Percentiles rank a stretch among this genome's conserved stretches.
phyloP scores from a whole-genome alignment of 2,888 invertebrate species.

The Selenia dentaria region DNA sequence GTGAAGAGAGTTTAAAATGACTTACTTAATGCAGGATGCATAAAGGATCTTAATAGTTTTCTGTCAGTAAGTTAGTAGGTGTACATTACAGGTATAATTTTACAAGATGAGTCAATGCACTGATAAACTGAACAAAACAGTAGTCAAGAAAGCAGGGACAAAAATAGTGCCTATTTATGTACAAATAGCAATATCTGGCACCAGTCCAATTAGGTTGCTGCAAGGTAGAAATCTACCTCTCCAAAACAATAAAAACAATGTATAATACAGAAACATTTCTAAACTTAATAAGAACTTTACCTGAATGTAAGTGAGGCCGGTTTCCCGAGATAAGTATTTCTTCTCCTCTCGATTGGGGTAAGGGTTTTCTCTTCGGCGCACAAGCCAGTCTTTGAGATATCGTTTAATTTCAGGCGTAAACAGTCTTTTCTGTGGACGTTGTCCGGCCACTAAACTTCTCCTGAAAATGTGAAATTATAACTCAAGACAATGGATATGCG shows the following conservation, averaged over 20 bases:
- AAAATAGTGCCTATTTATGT: constrained; percentile 83
- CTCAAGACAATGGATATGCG: too few species aligned
- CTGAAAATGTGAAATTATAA: constrained; percentile 55
- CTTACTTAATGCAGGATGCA: too few species aligned
- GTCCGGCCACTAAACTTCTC: constrained; percentile 84
- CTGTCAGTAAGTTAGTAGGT: neutral
- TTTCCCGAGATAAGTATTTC: constrained; percentile 88
- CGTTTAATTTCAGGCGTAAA: constrained; percentile 92
- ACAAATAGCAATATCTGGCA: constrained; percentile 79
- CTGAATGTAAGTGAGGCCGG: constrained; percentile 91
- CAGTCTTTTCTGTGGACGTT: constrained; percentile 88
- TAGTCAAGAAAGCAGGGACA: constrained; percentile 73
- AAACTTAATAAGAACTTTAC: constrained; percentile 64
- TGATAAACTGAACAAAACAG: constrained; percentile 44
- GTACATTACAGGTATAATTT: constrained; percentile 7
- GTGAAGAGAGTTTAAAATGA: too few species aligned
- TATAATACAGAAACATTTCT: constrained; percentile 18
- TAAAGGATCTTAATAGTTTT: neutral
- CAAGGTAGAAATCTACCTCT: constrained; percentile 64
- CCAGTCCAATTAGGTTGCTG: constrained; percentile 77
- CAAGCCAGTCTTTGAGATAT: constrained; percentile 91
- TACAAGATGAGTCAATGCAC: constrained; percentile 20
- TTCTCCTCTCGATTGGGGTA: constrained; percentile 92
- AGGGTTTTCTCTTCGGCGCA: constrained; percentile 90
- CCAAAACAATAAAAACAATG: constrained; percentile 36